These are phyloP conservation scores for Tuta absoluta DNA, from an alignment of 2,888 invertebrate genomes.

Conservation along the genomic window DNA sequence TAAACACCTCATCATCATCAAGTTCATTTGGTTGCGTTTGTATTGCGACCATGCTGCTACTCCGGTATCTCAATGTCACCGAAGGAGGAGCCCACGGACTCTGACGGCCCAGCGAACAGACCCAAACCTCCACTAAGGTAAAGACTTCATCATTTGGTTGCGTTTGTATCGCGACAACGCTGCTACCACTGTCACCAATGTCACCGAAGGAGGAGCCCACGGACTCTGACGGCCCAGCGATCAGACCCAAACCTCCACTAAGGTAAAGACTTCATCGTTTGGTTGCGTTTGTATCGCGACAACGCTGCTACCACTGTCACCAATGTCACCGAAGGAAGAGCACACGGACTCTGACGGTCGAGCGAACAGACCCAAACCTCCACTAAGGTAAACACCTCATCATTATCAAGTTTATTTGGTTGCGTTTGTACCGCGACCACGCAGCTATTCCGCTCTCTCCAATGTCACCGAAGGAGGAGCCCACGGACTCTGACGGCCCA, in stretches of 20 bases:
- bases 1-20: too few species aligned
- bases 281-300: background rate
- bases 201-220: slow-evolving; percentile 86
- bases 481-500: slow-evolving; percentile 82
- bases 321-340: slow-evolving; percentile 51
- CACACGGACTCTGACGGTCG: too few species aligned
- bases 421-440: slow-evolving; percentile 88
- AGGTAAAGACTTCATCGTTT: slow-evolving; percentile 72
- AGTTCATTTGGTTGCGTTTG: too few species aligned
- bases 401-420: too few species aligned
- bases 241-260: slow-evolving; percentile 85
- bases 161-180: slow-evolving; percentile 89
- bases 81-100: slow-evolving; percentile 82
- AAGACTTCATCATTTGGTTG: too few species aligned
- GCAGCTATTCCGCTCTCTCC: slow-evolving; percentile 88
- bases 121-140: slow-evolving; percentile 87
- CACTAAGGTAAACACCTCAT: background rate
- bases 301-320: too few species aligned
- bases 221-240: slow-evolving; percentile 78
- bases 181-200: slow-evolving; percentile 87
- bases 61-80: slow-evolving; percentile 88
- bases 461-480: slow-evolving; percentile 85
- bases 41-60: slow-evolving; percentile 90
- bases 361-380: background rate
- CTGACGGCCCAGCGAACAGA: slow-evolving; percentile 80